Evolutionary conservation across 2,113 vertebrate species (phyloP).

Genomic region (Stomatorhinus ivindoensis): DNA sequence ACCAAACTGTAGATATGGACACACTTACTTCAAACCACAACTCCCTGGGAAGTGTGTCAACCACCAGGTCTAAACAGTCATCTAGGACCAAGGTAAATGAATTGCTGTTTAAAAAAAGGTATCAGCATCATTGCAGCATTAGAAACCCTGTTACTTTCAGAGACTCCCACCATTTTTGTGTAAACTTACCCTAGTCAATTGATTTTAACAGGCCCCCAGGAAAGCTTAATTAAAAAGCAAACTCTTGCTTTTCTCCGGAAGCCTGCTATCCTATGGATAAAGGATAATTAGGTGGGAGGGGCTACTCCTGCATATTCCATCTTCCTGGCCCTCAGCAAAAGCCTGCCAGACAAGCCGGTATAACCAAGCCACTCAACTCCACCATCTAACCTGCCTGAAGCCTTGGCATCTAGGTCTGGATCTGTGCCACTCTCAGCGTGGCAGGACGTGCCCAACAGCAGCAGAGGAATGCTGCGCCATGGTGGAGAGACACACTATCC

Average conservation of each 20-base stretch:
- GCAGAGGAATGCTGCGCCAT: neutral
- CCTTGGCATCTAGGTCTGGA: neutral
- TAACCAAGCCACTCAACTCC: neutral
- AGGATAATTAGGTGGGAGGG: neutral
- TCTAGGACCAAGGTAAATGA: neutral
- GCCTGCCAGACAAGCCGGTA: neutral
- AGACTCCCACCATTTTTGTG: neutral
- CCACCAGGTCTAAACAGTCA: neutral
- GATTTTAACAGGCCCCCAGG: neutral
- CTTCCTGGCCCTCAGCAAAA: neutral
- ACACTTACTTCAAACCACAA: neutral
- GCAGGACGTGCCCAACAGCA: neutral
- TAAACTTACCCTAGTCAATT: neutral
- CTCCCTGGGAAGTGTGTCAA: neutral
- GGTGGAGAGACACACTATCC: neutral
- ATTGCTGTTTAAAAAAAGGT: neutral
- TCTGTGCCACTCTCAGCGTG: neutral
- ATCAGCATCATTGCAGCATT: neutral
- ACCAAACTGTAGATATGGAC: neutral
- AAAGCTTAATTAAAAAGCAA: neutral
- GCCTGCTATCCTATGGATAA: neutral
- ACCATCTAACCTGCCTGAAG: neutral
- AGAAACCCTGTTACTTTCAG: neutral
- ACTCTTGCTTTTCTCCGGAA: neutral
- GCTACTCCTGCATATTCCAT: neutral